These are phyloP conservation scores for Coleophora deauratella DNA, from an alignment of 2,888 invertebrate species.

Conservation along the genomic window DNA sequence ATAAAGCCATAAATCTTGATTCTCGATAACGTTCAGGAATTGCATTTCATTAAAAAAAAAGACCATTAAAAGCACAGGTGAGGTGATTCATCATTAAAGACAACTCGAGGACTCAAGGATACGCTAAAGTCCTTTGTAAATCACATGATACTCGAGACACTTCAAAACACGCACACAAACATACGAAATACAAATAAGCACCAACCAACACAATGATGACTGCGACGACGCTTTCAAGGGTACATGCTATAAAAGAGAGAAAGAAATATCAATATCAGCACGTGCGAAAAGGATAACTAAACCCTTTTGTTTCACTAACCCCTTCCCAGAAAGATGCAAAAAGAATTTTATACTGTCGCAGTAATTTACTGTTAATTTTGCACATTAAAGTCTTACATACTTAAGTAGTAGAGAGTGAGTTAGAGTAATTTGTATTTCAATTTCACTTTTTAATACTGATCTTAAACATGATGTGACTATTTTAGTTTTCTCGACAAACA, in stretches of 20 bases:
- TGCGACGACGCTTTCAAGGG: constrained; percentile 58
- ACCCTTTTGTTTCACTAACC: constrained; percentile 69
- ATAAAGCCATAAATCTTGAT: no score
- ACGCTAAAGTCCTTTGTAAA: no score
- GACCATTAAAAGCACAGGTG: not conserved
- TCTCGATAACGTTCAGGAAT: no score
- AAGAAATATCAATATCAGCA: constrained; percentile 37
- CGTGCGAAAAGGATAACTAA: constrained; percentile 38
- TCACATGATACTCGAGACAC: constrained; percentile 11
- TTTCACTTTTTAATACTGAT: no score
- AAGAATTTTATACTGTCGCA: constrained; percentile 66
- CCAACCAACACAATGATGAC: constrained; percentile 23
- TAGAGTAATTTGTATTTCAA: no score
- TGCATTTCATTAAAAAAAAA: no score
- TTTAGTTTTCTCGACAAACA: no score
- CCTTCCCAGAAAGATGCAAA: constrained; percentile 48
- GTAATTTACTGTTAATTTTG: constrained; percentile 34
- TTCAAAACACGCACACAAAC: constrained; percentile 28
- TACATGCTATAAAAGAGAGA: constrained; percentile 47
- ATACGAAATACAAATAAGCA: constrained; percentile 30
- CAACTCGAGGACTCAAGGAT: no score
- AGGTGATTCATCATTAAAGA: no score
- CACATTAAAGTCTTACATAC: not conserved
- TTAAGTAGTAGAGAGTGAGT: no score
- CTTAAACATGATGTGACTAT: no score